These are phyloP conservation scores for Nesospiza acunhae DNA, from an alignment of 2,113 vertebrate species.

Conservation along the genomic window DNA sequence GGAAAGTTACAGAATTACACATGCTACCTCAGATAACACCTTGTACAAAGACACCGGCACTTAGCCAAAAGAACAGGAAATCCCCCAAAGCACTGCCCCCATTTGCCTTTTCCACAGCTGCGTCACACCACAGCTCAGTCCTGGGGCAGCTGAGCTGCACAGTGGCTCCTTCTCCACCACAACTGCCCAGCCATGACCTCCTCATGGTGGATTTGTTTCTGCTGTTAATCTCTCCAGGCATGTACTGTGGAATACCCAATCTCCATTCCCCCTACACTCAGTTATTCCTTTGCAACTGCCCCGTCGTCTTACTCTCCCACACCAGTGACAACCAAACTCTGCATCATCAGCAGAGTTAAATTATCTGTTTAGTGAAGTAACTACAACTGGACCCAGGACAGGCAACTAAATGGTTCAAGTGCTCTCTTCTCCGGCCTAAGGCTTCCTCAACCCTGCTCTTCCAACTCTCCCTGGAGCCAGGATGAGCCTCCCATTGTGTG, in stretches of 20 bases:
- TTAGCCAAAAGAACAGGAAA: background rate
- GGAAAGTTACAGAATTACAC: background rate
- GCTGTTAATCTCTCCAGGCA: background rate
- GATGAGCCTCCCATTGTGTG: background rate
- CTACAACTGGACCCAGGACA: background rate
- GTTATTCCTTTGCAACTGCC: background rate
- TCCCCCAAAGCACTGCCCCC: background rate
- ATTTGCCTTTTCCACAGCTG: background rate
- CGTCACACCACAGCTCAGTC: background rate
- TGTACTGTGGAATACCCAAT: background rate
- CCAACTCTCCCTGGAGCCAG: no score
- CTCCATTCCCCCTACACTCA: background rate
- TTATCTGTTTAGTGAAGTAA: background rate
- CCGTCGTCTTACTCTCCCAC: background rate
- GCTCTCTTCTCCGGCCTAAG: background rate
- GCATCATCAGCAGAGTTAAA: background rate
- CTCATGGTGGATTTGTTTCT: background rate
- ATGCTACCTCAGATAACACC: background rate
- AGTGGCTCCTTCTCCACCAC: background rate
- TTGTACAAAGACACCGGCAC: background rate
- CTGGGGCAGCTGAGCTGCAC: background rate
- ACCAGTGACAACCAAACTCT: rapidly evolving
- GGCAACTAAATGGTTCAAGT: background rate
- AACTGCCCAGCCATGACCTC: rapidly evolving
- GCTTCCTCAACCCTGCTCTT: background rate